Base-by-base conservation (phyloP, 2,113 vertebrate species). In the Neomonachus schauinslandi region DNA sequence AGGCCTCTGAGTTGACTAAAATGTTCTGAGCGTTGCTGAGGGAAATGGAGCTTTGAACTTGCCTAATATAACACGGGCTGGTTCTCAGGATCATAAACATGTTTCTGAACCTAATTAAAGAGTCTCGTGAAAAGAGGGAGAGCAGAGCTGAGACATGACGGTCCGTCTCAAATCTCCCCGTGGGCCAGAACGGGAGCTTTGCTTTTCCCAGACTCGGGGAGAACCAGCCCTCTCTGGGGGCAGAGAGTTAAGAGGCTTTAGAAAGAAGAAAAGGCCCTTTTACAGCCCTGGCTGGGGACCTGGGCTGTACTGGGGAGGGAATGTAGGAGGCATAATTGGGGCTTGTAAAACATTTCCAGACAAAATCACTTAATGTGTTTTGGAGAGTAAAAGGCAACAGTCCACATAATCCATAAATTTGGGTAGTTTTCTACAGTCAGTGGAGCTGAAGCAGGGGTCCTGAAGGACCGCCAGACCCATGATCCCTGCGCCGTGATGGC, bases 21-120 rank as follows among this genome's bases (percentile, higher is more conserved):
- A 93, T 93, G 97, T 97, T 97, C 97, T 91, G 89, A 88, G 93
- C 88, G 94, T 96, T 97, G 96, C 76, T 90, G 95, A 76, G 97
- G 97, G 97, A 94, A 88, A 95, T 36, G 88, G 94, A 87, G 97
- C 97, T 98, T 98, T 98, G 98, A 97, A 98, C 96, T 98, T 88
- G 91, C 95, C 98, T 97, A 81, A 96, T 97, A 98, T 94, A 97
- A 97, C 98, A 97, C 95, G 93, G 96, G 97, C 97, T 94, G 97
- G 90, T 97, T 97, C 97, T 97, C 98, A 91, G 95, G 93, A 89
- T 96, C 97, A 84, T 98, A 97, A 97, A 98, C 95, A 85, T 97
- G 97, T 92, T 98, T 98, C 97, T 97, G 97, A 98, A 95, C 97
- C 98, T 98, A 96, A 98, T 98, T 98, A 98, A 97, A 97, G 97